Conservation (phyloP, 1,140 invertebrate genomes). For the Drosophila virilis region DNA sequence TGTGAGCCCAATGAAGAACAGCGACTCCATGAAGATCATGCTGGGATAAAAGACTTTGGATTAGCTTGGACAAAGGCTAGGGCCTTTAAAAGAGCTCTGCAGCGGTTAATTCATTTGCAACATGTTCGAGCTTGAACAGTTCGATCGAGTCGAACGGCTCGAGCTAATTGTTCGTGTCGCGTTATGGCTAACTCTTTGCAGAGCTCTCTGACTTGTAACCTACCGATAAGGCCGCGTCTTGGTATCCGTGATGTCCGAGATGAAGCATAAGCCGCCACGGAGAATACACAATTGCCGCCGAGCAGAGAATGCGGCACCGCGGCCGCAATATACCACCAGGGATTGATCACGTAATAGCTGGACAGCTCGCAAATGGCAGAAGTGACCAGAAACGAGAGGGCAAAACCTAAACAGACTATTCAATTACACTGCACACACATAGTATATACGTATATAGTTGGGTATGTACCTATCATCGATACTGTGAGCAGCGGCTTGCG, state of each 20-base stretch:
- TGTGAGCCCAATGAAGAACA: constrained; percentile 86
- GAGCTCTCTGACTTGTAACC: not conserved
- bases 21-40: constrained; percentile 87
- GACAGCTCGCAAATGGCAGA: constrained; percentile 74
- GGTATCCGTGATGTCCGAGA: constrained; percentile 87
- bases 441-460: not conserved
- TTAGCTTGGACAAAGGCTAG: not conserved
- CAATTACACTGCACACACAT: constrained; percentile 1
- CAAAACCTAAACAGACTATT: constrained; percentile 58
- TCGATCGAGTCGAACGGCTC: no score
- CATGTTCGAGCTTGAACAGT: no score
- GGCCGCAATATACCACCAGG: constrained; percentile 87
- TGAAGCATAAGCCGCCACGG: constrained; percentile 87
- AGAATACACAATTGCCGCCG: constrained; percentile 86
- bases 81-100: no score
- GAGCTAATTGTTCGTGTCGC: no score
- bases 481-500: constrained; percentile 88
- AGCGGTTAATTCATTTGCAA: no score
- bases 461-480: constrained; percentile 85
- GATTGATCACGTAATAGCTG: constrained; percentile 84
- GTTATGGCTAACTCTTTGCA: no score
- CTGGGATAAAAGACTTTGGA: constrained; percentile 68
- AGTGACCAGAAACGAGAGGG: constrained; percentile 66
- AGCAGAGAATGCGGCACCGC: constrained; percentile 86
- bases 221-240: constrained; percentile 85